A percentile compares a stretch with the other conserved stretches of the same genome.
phyloP scores from a whole-genome alignment of 2,113 vertebrate species.

The Agelaius phoeniceus region DNA sequence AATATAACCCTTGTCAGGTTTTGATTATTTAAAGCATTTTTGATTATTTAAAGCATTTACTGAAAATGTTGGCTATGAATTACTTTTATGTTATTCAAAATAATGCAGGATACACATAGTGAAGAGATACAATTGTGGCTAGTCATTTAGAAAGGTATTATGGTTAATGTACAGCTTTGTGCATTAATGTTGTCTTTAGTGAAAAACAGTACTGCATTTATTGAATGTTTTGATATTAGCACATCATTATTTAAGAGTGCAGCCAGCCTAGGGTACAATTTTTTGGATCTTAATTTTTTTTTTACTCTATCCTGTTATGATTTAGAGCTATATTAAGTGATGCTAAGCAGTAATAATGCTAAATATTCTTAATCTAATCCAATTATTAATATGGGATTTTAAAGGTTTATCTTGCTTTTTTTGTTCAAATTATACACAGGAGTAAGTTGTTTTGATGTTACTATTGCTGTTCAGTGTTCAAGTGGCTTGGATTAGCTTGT shows the following conservation, averaged over 20 bases:
- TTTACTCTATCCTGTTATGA: neutral
- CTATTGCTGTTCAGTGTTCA: neutral
- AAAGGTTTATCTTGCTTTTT: neutral
- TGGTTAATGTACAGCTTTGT: neutral
- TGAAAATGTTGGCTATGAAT: neutral
- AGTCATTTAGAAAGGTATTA: neutral
- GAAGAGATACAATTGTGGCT: neutral
- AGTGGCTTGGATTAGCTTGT: neutral
- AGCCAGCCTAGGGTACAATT: neutral
- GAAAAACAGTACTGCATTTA: neutral
- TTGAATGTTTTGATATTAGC: neutral
- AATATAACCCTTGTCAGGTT: neutral
- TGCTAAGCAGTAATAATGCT: neutral
- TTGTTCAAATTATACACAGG: neutral
- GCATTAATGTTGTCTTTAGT: neutral
- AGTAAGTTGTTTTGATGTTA: neutral
- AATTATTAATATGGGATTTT: neutral
- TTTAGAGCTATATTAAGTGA: slow-evolving; percentile 6
- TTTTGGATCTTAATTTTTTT: neutral
- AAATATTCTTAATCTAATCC: slow-evolving; percentile 10
- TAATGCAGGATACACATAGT: neutral
- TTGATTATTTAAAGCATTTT: neutral
- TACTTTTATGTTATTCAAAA: neutral
- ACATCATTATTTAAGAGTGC: neutral
- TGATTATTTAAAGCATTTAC: neutral